phyloP scores from a whole-genome alignment of 2,888 invertebrate genomes.

The Rhorus exstirpatorius region DNA sequence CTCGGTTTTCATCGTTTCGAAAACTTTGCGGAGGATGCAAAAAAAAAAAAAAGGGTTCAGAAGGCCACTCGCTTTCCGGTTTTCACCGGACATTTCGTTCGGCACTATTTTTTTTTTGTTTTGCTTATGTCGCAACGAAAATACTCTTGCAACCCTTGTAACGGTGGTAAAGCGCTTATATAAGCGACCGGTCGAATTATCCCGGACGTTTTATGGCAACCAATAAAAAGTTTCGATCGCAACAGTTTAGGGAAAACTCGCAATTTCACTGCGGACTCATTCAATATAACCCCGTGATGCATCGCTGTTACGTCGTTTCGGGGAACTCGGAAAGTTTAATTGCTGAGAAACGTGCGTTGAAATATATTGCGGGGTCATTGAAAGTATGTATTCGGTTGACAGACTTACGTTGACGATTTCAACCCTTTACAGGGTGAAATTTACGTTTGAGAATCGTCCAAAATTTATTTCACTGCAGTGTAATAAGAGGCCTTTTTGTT shows the following conservation, averaged over 20 bases:
- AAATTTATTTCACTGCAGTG: neutral
- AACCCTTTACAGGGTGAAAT: neutral
- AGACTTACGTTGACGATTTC: too few species aligned
- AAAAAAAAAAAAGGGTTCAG: conserved; percentile 67
- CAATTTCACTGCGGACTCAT: conserved; percentile 37
- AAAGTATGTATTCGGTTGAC: neutral
- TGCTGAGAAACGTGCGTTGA: neutral
- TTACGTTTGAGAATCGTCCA: neutral
- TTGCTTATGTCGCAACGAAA: conserved; percentile 25
- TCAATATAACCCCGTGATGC: conserved; percentile 12
- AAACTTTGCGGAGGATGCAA: conserved; percentile 52
- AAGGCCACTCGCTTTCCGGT: conserved; percentile 69
- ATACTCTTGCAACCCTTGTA: conserved; percentile 57
- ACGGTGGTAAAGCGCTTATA: conserved; percentile 65
- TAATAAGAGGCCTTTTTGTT: too few species aligned
- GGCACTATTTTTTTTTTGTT: conserved; percentile 54
- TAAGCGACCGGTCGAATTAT: conserved; percentile 60
- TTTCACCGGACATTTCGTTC: conserved; percentile 54
- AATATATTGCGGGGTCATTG: conserved; percentile 4
- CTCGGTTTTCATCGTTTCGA: conserved; percentile 62
- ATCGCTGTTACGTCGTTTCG: conserved; percentile 33
- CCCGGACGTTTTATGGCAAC: conserved; percentile 42
- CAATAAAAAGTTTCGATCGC: conserved; percentile 58
- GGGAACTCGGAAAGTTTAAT: neutral
- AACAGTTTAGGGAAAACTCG: conserved; percentile 46